Evolutionary conservation across 2,888 invertebrate species (phyloP), one percentile per base, ranked within the genome.

Genomic region (Eledone cirrhosa): DNA sequence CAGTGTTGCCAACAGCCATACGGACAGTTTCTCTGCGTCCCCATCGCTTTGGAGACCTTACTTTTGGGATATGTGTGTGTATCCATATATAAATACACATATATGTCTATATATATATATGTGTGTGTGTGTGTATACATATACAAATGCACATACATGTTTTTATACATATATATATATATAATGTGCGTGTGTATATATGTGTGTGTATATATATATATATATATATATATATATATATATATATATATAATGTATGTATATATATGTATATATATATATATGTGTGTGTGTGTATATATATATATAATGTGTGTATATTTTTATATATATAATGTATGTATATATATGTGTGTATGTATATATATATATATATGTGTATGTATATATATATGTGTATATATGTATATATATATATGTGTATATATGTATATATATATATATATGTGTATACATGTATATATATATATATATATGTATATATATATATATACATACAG

Each of bases 311-410:
- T 65, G 27, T 65, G 27, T n/a, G 27, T 65, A 2, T n/a, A 65
- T 65, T 27, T n/a, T 27, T 65, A 65, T n/a, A n/a, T 65, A n/a
- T n/a, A 65, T 65, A 65, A 13, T n/a, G n/a, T n/a, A n/a, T n/a
- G n/a, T n/a, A n/a, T n/a, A n/a, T n/a, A n/a, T n/a, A n/a, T n/a
- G n/a, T 0, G n/a, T n/a, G n/a, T 65, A 24, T 65, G 29, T 65
- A 65, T 65, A 2, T 24, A 24, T 65, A 24, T 4, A 24, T 65
- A 24, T 24, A 4, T 24, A 24, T 4, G 29, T 65, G 16, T 24
- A 24, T 65, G 16, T 65, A 24, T 24, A 4, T 3, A 65, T 65
- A 65, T 65, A 65, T 65, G 29, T 65, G 16, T 24, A 4, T 65
- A 65, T 65, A 24, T 65, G 29, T 65, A 24, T 65, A 24, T 65